Conservation (phyloP, 1,140 invertebrate genomes). For the Brachystomella parvula region DNA sequence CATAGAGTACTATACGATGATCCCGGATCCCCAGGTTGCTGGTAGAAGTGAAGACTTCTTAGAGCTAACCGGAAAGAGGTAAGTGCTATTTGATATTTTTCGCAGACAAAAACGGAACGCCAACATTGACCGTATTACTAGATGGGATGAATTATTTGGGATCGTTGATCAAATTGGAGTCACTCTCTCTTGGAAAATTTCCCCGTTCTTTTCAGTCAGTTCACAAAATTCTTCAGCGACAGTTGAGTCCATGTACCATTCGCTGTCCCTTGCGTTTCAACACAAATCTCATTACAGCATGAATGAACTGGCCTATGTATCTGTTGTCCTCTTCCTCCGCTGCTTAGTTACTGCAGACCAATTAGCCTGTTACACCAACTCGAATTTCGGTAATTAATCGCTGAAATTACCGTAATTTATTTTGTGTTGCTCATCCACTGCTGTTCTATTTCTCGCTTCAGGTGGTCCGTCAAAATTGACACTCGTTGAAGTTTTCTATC, state of each 20-base stretch:
- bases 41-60: background rate
- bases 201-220: conserved; percentile 25
- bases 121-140: no score
- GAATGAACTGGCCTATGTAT: conserved; percentile 29
- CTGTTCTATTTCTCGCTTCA: conserved; percentile 3
- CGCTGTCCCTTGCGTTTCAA: background rate
- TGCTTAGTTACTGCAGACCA: conserved; percentile 28
- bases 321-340: conserved; percentile 27
- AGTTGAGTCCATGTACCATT: conserved; percentile 24
- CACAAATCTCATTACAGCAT: conserved; percentile 13
- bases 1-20: conserved; percentile 34
- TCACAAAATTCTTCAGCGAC: background rate
- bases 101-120: no score
- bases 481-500: conserved; percentile 35
- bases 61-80: conserved; percentile 4
- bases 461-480: conserved; percentile 20
- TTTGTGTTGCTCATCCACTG: background rate
- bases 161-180: conserved; percentile 33
- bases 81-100: background rate
- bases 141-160: conserved; percentile 29
- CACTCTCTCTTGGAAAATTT: conserved; percentile 23
- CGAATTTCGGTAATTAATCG: conserved; percentile 17
- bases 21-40: background rate
- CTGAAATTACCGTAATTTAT: background rate
- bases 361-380: background rate